Conservation (phyloP, 1,140 invertebrate species). For the Tetragnatha versicolor region DNA sequence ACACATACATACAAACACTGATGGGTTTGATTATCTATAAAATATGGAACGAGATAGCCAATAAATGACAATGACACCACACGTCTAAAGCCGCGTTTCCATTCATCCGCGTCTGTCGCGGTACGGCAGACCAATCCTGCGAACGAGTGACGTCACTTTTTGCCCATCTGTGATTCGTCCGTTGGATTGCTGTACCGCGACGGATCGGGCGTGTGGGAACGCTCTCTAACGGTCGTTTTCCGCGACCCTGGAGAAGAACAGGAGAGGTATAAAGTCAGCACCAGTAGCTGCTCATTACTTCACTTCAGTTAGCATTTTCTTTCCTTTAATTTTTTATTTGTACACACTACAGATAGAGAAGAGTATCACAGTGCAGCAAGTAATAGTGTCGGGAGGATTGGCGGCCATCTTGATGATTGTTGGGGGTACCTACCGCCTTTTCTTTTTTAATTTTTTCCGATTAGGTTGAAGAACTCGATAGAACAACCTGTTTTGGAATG, state of each 20-base stretch:
- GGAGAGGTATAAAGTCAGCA: no score
- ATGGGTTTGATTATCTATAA: constrained; percentile 56
- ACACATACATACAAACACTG: constrained; percentile 49
- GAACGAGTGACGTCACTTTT: not conserved
- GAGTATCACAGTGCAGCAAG: constrained; percentile 54
- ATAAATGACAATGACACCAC: constrained; percentile 34
- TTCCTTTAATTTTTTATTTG: constrained; percentile 32
- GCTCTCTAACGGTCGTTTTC: no score
- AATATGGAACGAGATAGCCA: constrained; percentile 49
- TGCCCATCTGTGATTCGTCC: not conserved
- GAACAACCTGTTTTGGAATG: no score
- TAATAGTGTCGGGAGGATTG: no score
- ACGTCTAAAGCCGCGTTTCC: constrained; percentile 28
- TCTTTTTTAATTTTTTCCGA: no score
- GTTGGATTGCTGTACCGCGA: no score
- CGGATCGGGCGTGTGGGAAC: no score
- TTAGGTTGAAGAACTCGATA: no score
- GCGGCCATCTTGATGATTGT: no score
- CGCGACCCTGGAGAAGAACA: no score
- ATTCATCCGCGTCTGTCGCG: constrained; percentile 14
- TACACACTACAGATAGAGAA: constrained; percentile 43
- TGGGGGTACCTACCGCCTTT: no score
- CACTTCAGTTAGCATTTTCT: constrained; percentile 22
- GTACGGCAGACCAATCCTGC: constrained; percentile 47
- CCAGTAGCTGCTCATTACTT: no score